Percentiles rank a stretch among this genome's conserved stretches.
These are phyloP conservation scores for Aspidoscelis tigris DNA, from an alignment of 2,113 vertebrate genomes.

Conservation along the genomic window DNA sequence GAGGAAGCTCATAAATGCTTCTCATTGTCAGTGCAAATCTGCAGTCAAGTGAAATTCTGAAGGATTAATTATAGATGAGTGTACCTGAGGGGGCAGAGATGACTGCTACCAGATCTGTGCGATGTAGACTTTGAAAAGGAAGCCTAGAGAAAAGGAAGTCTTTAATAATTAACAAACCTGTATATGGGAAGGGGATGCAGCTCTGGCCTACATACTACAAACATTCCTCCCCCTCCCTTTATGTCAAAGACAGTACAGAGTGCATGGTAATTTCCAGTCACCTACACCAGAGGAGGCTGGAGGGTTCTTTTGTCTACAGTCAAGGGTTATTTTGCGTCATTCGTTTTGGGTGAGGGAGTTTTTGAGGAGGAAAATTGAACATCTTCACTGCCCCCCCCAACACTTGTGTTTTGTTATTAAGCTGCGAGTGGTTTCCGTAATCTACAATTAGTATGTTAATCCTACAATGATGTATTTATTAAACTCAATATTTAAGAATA, in stretches of 20 bases:
- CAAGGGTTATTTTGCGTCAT: not conserved
- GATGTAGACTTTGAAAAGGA: conserved; percentile 46
- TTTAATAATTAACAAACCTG: conserved; percentile 54
- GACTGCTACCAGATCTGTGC: conserved; percentile 46
- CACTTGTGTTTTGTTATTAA: not conserved
- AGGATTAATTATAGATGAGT: conserved; percentile 56
- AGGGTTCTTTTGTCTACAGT: not conserved
- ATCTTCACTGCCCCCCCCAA: not conserved
- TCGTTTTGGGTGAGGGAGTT: not conserved
- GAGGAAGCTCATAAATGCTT: not conserved
- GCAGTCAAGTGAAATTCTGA: conserved; percentile 38
- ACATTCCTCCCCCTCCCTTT: not conserved
- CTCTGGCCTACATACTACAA: conserved; percentile 14
- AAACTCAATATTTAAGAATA: too few relatives aligned
- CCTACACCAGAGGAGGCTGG: conserved; percentile 14
- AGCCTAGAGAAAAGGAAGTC: conserved; percentile 48
- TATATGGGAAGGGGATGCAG: conserved; percentile 9
- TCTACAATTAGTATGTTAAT: not conserved
- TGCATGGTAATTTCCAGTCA: not conserved
- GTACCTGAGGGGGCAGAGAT: conserved; percentile 51
- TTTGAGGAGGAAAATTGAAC: not conserved
- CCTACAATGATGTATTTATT: not conserved
- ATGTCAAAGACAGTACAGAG: not conserved
- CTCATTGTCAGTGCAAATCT: conserved; percentile 39
- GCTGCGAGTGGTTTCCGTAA: not conserved